A percentile compares a stretch with the other conserved stretches of the same genome.
Conservation (phyloP, 2,888 invertebrate species). For the Rhagonycha lutea region DNA sequence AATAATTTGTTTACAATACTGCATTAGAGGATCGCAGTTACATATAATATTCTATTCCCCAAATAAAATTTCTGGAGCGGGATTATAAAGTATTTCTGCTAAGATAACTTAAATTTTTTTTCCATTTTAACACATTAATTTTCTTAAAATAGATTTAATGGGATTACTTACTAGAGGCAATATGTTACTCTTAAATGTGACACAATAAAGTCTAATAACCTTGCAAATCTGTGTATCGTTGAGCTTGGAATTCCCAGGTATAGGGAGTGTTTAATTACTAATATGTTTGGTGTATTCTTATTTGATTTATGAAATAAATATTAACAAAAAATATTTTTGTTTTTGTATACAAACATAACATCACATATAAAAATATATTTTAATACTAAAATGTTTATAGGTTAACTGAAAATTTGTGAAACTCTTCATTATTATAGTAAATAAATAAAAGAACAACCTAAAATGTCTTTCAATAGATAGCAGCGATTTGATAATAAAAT, state of each 20-base stretch:
- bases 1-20: no score
- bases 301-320: background rate
- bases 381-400: background rate
- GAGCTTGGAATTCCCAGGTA: background rate
- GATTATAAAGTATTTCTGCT: background rate
- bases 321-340: background rate
- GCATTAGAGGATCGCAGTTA: no score
- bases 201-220: background rate
- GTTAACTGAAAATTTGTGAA: background rate
- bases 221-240: background rate
- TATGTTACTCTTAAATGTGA: background rate
- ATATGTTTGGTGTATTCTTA: background rate
- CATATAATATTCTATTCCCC: background rate
- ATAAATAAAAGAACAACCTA: background rate
- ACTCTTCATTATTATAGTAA: background rate
- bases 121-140: background rate
- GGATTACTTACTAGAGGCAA: background rate
- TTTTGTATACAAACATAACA: background rate
- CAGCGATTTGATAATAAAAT: background rate
- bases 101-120: no score
- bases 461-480: background rate
- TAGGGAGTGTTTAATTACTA: background rate
- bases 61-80: background rate
- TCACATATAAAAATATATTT: no score
- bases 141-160: background rate